phyloP scores from a whole-genome alignment of 2,113 vertebrate genomes.

The Meles meles region DNA sequence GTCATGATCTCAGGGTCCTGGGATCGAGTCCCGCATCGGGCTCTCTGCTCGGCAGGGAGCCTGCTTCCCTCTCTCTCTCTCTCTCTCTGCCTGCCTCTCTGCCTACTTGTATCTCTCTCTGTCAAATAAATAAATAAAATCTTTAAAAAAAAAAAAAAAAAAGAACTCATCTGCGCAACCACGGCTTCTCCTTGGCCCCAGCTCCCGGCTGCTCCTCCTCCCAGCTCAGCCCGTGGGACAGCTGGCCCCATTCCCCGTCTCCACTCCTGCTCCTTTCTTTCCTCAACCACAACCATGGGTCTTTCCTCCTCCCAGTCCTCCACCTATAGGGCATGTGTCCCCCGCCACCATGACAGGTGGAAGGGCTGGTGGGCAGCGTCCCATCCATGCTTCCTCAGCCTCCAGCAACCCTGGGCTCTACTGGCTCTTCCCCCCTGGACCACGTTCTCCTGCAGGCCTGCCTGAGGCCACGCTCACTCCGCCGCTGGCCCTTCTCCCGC shows the following conservation, averaged over 20 bases:
- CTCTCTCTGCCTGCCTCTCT: too few relatives aligned
- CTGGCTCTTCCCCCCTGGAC: rapidly evolving
- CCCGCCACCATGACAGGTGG: neutral
- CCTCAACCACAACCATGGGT: neutral
- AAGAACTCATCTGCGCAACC: rapidly evolving
- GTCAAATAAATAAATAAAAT: too few relatives aligned
- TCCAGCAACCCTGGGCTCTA: neutral
- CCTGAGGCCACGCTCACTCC: neutral
- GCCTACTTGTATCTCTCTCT: too few relatives aligned
- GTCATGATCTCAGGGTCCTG: too few relatives aligned
- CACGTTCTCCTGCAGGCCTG: neutral
- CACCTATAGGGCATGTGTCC: neutral
- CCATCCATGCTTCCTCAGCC: neutral
- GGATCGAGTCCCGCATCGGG: too few relatives aligned
- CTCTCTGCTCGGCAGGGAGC: too few relatives aligned
- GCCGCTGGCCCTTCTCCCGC: neutral
- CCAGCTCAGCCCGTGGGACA: neutral
- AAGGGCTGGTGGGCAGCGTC: neutral
- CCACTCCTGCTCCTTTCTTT: neutral
- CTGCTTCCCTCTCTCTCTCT: too few relatives aligned
- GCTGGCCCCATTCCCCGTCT: neutral
- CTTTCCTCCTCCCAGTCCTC: too few relatives aligned
- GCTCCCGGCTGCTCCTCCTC: too few relatives aligned
- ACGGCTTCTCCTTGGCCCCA: neutral
- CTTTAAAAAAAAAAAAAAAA: too few relatives aligned